Conservation (phyloP, 1,140 invertebrate species). For the Tenebrio molitor region DNA sequence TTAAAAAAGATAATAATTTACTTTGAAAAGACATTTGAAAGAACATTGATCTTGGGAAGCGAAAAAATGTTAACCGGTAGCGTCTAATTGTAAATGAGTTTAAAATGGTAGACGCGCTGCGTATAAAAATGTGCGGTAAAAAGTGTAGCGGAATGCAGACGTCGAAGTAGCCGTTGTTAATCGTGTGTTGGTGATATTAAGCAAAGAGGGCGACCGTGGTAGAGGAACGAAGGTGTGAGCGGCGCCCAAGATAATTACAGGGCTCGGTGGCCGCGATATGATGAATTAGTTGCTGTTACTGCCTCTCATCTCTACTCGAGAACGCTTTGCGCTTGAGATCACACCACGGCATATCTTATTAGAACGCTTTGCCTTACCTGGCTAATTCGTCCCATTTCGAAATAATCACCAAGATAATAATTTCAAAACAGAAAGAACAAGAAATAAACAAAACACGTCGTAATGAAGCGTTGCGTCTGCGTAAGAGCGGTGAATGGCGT, state of each 20-base stretch:
- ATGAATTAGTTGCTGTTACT: slow-evolving; percentile 46
- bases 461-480: slow-evolving; percentile 44
- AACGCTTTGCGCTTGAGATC: slow-evolving; percentile 37
- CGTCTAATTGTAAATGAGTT: slow-evolving; percentile 34
- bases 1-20: no score
- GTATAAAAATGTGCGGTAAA: slow-evolving; percentile 7
- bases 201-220: slow-evolving; percentile 4
- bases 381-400: slow-evolving; percentile 25
- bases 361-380: not conserved
- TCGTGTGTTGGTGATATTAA: slow-evolving; percentile 45
- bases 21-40: no score
- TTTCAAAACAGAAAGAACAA: slow-evolving; percentile 3
- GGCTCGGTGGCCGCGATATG: slow-evolving; percentile 32
- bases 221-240: slow-evolving; percentile 40
- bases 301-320: slow-evolving; percentile 36
- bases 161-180: slow-evolving; percentile 43
- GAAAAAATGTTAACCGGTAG: not conserved
- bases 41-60: no score
- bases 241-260: slow-evolving; percentile 44
- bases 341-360: slow-evolving; percentile 16
- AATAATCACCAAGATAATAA: slow-evolving; percentile 7
- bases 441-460: not conserved
- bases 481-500: slow-evolving; percentile 59
- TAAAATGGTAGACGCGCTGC: slow-evolving; percentile 7
- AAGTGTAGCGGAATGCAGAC: slow-evolving; percentile 26